Percentiles rank a stretch among this genome's conserved stretches.
Evolutionary conservation across 2,113 vertebrate genomes (phyloP).

Genomic region (Equus quagga): DNA sequence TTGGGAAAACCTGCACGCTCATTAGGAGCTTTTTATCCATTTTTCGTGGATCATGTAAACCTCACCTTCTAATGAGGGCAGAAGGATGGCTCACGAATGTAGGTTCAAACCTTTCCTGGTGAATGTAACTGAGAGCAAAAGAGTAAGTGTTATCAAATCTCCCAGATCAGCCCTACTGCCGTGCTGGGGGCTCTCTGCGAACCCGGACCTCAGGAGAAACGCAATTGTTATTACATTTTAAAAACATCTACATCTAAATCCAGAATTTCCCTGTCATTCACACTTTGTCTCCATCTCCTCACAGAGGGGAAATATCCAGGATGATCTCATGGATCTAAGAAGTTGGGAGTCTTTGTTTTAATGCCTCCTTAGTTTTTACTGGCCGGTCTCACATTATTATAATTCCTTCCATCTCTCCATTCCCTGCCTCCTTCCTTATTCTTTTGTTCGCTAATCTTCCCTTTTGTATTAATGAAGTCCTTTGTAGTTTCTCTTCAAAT

Average conservation of each 20-base stretch:
- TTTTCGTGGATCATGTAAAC: not conserved
- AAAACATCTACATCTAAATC: conserved; percentile 59
- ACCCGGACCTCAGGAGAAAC: not conserved
- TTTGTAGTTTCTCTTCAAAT: conserved; percentile 86
- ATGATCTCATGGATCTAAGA: conserved; percentile 63
- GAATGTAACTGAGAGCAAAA: conserved; percentile 32
- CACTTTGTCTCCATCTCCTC: not conserved
- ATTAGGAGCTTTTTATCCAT: not conserved
- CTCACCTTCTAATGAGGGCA: conserved; percentile 48
- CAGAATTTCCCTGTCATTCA: conserved; percentile 50
- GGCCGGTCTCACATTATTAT: conserved; percentile 67
- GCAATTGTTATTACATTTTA: not conserved
- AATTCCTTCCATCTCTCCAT: conserved; percentile 75
- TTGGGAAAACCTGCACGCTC: not conserved
- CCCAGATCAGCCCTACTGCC: not conserved
- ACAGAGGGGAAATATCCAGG: conserved; percentile 51
- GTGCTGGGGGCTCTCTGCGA: conserved; percentile 35
- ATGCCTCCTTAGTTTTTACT: conserved; percentile 71
- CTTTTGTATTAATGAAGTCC: conserved; percentile 85
- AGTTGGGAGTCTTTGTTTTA: conserved; percentile 78
- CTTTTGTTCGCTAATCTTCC: conserved; percentile 87
- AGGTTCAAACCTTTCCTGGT: conserved; percentile 66
- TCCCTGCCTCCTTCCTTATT: conserved; percentile 78
- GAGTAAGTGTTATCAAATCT: not conserved
- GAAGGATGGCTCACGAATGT: conserved; percentile 71